Evolutionary conservation across 2,797 vertebrate species (phyloP).

Genomic region (Dromococcyx pavoninus): DNA sequence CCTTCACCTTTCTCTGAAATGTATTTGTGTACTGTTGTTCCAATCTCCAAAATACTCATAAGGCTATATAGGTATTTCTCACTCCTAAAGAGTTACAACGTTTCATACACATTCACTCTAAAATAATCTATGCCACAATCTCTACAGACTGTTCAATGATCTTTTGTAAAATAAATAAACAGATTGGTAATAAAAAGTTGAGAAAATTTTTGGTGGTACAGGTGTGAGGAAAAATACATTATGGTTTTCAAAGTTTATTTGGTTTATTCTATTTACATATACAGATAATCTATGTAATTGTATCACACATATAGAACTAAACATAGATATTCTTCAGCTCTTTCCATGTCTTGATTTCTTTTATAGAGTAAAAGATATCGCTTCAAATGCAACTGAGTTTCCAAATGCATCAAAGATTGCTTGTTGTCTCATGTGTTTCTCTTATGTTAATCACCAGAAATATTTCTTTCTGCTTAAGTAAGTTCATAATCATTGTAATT

Average conservation of each 20-base stretch:
- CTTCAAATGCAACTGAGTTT: not conserved
- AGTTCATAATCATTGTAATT: not conserved
- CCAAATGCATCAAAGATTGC: not conserved
- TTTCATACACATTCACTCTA: not conserved
- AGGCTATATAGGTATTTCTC: not conserved
- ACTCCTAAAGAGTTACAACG: not conserved
- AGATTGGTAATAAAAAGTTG: not conserved
- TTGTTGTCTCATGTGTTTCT: not conserved
- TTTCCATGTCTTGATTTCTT: not conserved
- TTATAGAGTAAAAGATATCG: not conserved
- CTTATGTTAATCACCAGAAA: slow-evolving; percentile 12
- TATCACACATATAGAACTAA: not conserved
- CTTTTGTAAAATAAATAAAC: not conserved
- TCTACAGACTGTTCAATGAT: not conserved
- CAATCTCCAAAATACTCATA: not conserved
- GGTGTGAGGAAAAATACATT: not conserved
- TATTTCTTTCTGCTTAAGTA: slow-evolving; percentile 8
- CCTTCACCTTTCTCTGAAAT: not conserved
- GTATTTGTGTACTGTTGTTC: not conserved
- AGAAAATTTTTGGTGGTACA: not conserved
- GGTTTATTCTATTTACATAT: not conserved
- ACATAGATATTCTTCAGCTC: not conserved
- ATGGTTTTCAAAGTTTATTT: not conserved
- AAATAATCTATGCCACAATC: not conserved
- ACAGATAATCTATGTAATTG: not conserved